A percentile compares a stretch with the other conserved stretches of the same genome.
Conservation (phyloP, 1,140 invertebrate species). For the Littorina saxatilis region DNA sequence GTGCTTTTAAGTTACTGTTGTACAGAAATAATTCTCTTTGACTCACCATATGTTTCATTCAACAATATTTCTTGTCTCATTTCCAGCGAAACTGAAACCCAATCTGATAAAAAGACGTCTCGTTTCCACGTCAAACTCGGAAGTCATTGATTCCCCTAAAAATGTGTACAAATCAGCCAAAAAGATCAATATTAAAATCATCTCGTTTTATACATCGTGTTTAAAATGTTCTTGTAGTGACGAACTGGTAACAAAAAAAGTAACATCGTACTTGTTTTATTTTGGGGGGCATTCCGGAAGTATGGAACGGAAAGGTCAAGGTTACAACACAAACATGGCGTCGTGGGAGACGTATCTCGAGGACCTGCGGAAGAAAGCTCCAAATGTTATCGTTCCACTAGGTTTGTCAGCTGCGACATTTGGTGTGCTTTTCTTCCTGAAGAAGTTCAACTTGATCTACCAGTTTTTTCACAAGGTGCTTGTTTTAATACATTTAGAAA, state of each 20-base stretch:
- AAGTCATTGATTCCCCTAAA: neutral
- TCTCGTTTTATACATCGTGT: no score
- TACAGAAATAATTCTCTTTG: no score
- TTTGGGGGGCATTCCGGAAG: no score
- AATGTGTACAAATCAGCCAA: no score
- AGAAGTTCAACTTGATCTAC: slow-evolving; percentile 66
- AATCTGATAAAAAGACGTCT: neutral
- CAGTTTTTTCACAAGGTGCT: slow-evolving; percentile 68
- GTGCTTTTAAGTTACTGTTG: no score
- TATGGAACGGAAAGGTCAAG: slow-evolving; percentile 13
- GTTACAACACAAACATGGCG: slow-evolving; percentile 42
- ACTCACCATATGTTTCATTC: no score
- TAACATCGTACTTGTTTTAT: no score
- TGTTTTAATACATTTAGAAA: neutral
- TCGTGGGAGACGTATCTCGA: slow-evolving; percentile 22
- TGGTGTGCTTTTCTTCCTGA: slow-evolving; percentile 61
- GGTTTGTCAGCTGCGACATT: slow-evolving; percentile 62
- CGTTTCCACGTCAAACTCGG: slow-evolving; percentile 28
- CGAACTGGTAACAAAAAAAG: no score
- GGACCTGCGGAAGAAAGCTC: slow-evolving; percentile 51
- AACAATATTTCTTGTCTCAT: neutral
- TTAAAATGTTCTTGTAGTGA: no score
- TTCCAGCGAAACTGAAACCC: neutral
- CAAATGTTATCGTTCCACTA: slow-evolving; percentile 53
- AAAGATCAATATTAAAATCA: no score